A percentile compares a stretch with the other conserved stretches of the same genome.
Conservation (phyloP, 2,113 vertebrate genomes). For the Syrrhaptes paradoxus region DNA sequence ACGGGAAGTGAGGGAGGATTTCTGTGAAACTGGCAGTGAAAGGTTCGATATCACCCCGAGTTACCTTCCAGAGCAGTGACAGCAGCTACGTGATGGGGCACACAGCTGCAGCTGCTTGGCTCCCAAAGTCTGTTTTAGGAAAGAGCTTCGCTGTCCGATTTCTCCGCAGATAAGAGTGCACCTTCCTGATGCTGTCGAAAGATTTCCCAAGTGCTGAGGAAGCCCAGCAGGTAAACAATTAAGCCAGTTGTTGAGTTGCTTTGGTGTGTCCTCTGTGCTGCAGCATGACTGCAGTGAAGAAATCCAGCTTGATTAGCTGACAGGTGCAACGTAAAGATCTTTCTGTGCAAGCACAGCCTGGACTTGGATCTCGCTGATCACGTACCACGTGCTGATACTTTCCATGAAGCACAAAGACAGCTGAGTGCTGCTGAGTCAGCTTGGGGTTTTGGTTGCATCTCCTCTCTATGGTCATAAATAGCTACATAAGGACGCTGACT, state of each 20-base stretch:
- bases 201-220: background rate
- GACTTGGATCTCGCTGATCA: accelerated
- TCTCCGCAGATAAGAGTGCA: background rate
- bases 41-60: background rate
- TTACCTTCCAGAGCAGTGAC: background rate
- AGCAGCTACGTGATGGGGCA: background rate
- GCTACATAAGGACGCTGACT: background rate
- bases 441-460: background rate
- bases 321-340: background rate
- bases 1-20: background rate
- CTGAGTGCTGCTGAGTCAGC: background rate
- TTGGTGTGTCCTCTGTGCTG: background rate
- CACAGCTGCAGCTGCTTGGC: background rate
- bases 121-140: background rate
- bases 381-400: accelerated
- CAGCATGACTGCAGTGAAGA: background rate
- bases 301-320: background rate
- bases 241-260: too few relatives aligned
- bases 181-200: background rate
- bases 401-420: background rate
- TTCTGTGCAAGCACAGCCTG: background rate
- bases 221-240: background rate
- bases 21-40: background rate
- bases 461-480: background rate
- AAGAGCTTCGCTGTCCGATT: background rate